Base-by-base conservation (phyloP, 1,140 invertebrate genomes). In the Popillia japonica region DNA sequence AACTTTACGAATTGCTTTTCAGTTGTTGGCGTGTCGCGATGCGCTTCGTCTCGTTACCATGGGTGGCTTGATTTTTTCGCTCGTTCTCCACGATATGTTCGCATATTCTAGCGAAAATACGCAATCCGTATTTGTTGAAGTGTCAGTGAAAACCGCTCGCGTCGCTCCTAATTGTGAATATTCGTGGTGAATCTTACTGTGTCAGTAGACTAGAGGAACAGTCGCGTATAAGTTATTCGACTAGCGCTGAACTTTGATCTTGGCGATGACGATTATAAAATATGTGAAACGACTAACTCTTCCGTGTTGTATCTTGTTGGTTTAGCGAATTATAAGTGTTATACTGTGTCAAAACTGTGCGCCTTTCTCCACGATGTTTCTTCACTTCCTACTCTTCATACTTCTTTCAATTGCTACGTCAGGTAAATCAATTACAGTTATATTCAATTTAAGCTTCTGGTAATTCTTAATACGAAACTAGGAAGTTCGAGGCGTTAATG, bases 1-100 rank as follows among this genome's bases (percentile, higher is more conserved):
- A 68, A 68, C 61, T 68, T 68, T 68, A 68, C 61, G 61, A 68
- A 68, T 68, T 68, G 61, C 61, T 68, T 68, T 68, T 34, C 61
- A 68, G 61, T 68, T 22, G 61, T 68, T 68, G 61, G 61, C 61
- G 61, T 68, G 61, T 68, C 61, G 61, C 61, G 61, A 27, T 68
- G 61, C 61, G 61, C 61, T 68, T 9, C 61, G 61, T 68, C 61
- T 68, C 61, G 61, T 68, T 68, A 68, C 27, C 61, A 68, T 68
- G 61, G 61, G 14, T 68, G 10, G 61, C 61, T 68, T 27, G 61
- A 68, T 34, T 68, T 68, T 68, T 68, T 68, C 61, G 61, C 27
- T 10, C 20, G 61, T 11, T 22, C 27, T 10, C 22, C 20, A 34
- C 61, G 61, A 68, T 68, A 23, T 68, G 20, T 22, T 0, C 61